A percentile compares a stretch with the other conserved stretches of the same genome.
These are phyloP conservation scores for Acrocyrtus sp. DNA, from an alignment of 2,888 invertebrate species.

Conservation along the genomic window DNA sequence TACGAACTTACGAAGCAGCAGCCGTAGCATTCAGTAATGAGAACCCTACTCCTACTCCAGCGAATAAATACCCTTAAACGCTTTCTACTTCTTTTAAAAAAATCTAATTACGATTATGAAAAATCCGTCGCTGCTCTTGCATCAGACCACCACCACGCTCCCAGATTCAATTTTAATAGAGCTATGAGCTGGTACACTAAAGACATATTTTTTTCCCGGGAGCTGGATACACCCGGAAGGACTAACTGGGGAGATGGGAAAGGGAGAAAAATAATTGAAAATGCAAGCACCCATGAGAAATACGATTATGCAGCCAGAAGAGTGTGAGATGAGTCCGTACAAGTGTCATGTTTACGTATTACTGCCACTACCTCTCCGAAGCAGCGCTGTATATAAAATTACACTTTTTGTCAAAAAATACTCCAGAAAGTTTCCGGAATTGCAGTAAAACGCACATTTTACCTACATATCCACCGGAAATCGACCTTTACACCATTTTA, in stretches of 20 bases:
- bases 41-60: no score
- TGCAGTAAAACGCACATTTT: neutral
- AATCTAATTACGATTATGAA: no score
- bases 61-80: no score
- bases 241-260: neutral
- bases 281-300: conserved; percentile 47
- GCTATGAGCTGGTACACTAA: no score
- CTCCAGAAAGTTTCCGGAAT: neutral
- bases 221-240: neutral
- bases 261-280: conserved; percentile 43
- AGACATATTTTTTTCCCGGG: neutral
- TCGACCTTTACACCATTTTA: neutral
- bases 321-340: conserved; percentile 28
- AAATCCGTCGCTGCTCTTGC: no score
- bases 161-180: neutral
- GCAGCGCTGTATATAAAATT: neutral
- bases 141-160: neutral
- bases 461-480: no score
- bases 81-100: conserved; percentile 1
- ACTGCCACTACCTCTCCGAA: neutral
- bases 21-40: no score
- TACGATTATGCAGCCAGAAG: conserved; percentile 47
- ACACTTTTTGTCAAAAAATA: neutral
- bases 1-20: no score
- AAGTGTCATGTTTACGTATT: neutral